Conservation (phyloP, 2,797 vertebrate species). For the Pangasius mekongensis region DNA sequence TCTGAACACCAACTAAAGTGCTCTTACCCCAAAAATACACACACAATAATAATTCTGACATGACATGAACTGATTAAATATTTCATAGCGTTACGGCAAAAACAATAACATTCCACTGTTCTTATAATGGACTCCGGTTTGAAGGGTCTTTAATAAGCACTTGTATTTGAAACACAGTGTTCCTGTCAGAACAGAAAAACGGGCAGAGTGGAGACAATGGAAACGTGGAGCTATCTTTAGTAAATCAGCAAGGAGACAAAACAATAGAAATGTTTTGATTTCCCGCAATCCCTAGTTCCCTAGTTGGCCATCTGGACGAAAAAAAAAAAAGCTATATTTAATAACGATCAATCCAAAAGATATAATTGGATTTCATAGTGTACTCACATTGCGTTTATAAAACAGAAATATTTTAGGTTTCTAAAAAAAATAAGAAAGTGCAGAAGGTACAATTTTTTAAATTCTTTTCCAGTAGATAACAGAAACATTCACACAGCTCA, state of each 20-base stretch:
- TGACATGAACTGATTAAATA: background rate
- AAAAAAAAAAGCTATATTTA: background rate
- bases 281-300: conserved; percentile 1
- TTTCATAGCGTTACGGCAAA: background rate
- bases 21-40: background rate
- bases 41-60: background rate
- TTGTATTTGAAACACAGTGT: background rate
- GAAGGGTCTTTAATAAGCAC: background rate
- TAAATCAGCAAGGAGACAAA: background rate
- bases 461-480: background rate
- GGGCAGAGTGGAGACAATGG: background rate
- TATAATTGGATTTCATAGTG: background rate
- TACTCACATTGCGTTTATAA: background rate
- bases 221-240: conserved; percentile 13
- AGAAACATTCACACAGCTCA: background rate
- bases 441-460: background rate
- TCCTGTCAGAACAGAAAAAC: background rate
- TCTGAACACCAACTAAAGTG: background rate
- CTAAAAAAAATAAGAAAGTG: too few relatives aligned
- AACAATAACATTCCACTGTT: background rate
- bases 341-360: background rate
- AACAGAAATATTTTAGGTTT: background rate
- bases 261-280: conserved; percentile 10
- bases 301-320: conserved; percentile 3
- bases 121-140: background rate